Conservation (phyloP, 2,113 vertebrate genomes). For the Anolis carolinensis region DNA sequence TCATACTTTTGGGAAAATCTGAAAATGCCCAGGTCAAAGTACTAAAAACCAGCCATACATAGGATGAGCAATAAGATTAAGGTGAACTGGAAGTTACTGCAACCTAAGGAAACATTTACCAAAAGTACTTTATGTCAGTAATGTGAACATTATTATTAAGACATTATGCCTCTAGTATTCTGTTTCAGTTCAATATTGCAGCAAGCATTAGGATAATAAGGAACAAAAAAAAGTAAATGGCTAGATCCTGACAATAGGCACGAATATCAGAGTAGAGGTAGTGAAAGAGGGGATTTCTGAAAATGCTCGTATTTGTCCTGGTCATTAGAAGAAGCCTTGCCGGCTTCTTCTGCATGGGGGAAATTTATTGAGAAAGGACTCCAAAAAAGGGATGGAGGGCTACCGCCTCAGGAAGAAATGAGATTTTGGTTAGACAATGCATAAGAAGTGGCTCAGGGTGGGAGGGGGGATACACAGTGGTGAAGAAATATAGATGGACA, state of each 20-base stretch:
- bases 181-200: background rate
- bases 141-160: background rate
- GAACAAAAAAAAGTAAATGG: background rate
- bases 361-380: too few relatives aligned
- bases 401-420: too few relatives aligned
- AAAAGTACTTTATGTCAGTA: background rate
- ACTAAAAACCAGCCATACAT: background rate
- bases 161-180: background rate
- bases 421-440: too few relatives aligned
- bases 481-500: too few relatives aligned
- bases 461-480: too few relatives aligned
- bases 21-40: background rate
- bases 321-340: background rate
- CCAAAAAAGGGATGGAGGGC: too few relatives aligned
- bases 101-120: background rate
- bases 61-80: background rate
- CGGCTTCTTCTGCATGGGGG: too few relatives aligned
- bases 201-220: background rate
- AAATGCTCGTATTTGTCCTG: background rate
- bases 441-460: too few relatives aligned
- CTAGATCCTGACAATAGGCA: background rate
- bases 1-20: background rate
- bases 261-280: background rate
- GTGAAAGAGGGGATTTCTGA: background rate
- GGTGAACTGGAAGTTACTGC: background rate